These are phyloP conservation scores for Papilio protenor DNA, from an alignment of 2,888 invertebrate species.

Conservation along the genomic window DNA sequence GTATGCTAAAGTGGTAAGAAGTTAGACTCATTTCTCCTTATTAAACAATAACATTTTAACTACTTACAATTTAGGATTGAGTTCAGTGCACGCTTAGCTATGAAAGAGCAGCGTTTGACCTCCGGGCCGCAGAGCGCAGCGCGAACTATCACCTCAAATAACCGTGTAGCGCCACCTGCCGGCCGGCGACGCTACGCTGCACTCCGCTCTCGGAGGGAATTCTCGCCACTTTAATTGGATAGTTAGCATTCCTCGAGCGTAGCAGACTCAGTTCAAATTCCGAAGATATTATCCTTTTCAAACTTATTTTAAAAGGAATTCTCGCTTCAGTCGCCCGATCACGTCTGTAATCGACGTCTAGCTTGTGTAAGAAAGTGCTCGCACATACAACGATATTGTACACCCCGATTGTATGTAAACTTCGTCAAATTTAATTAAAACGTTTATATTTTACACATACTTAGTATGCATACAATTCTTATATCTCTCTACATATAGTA, in stretches of 20 bases:
- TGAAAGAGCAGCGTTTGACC: background rate
- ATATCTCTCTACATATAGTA: no score
- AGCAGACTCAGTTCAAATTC: conserved; percentile 16
- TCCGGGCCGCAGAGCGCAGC: background rate
- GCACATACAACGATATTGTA: background rate
- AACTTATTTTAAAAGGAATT: conserved; percentile 36
- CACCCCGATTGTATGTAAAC: background rate
- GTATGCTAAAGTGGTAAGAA: background rate
- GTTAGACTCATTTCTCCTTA: background rate
- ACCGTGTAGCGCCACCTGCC: conserved; percentile 6
- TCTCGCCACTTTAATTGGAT: conserved; percentile 23
- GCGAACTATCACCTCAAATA: conserved; percentile 24
- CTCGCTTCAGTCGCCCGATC: conserved; percentile 19
- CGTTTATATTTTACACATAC: background rate
- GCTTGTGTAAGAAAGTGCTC: conserved; percentile 15
- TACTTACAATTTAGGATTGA: background rate
- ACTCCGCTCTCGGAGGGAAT: background rate
- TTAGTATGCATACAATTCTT: no score
- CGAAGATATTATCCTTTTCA: conserved; percentile 26
- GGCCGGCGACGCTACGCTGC: background rate
- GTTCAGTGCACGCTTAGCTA: background rate
- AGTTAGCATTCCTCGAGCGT: conserved; percentile 21
- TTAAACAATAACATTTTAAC: conserved; percentile 1
- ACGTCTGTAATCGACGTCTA: conserved; percentile 34
- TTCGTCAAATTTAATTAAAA: no score